Conservation (phyloP, 2,113 vertebrate species). For the Rutilus rutilus region DNA sequence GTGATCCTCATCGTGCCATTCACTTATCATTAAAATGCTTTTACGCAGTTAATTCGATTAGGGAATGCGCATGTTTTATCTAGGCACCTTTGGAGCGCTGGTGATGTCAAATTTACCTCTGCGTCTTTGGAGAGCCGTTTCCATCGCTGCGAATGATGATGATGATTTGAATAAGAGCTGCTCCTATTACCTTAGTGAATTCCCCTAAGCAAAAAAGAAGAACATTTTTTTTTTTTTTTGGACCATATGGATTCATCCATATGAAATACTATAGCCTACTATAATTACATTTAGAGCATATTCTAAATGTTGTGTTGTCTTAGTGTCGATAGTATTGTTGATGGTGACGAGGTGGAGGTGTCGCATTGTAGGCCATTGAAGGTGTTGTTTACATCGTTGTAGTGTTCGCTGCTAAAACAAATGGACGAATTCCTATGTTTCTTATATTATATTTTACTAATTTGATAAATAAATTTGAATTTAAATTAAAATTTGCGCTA, state of each 20-base stretch:
- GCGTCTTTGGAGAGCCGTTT: constrained; percentile 1
- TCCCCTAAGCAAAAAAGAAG: neutral
- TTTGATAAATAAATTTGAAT: neutral
- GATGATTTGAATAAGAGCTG: constrained; percentile 12
- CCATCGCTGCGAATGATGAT: constrained; percentile 1
- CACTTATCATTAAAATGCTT: neutral
- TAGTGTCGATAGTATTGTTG: constrained; percentile 13
- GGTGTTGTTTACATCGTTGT: constrained; percentile 45
- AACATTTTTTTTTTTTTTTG: neutral
- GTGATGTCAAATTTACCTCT: constrained; percentile 14
- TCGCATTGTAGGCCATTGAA: constrained; percentile 37
- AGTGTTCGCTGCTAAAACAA: neutral
- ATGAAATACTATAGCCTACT: neutral
- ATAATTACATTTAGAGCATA: neutral
- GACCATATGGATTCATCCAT: neutral
- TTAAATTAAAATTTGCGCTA: neutral
- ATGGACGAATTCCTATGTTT: neutral
- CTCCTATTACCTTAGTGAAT: neutral
- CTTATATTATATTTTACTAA: too few relatives aligned
- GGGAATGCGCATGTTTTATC: neutral
- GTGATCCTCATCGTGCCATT: neutral
- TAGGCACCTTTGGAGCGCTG: constrained; percentile 6
- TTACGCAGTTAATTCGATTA: too few relatives aligned
- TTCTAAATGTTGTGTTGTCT: neutral
- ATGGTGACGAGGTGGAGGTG: constrained; percentile 3